These are phyloP conservation scores for Cantharis rustica DNA, from an alignment of 2,888 invertebrate species.

Conservation along the genomic window DNA sequence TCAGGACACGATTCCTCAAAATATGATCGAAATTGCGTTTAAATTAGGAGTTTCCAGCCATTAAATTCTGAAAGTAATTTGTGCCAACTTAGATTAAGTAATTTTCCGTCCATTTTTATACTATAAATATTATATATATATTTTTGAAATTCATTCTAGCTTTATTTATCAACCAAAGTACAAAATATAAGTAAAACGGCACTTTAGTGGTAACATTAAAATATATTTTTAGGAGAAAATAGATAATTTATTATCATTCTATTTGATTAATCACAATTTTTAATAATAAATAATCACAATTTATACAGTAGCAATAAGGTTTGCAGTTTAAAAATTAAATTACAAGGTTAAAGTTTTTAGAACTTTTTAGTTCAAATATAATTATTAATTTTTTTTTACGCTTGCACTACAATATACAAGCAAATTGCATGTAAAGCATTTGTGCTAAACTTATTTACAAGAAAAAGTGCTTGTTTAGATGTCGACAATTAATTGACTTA, in stretches of 20 bases:
- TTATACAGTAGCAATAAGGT: background rate
- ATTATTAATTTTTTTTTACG: background rate
- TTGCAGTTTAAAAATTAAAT: background rate
- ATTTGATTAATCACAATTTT: background rate
- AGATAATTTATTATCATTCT: background rate
- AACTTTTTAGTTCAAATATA: background rate
- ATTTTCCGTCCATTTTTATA: background rate
- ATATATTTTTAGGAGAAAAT: background rate
- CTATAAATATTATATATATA: background rate
- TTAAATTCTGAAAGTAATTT: slow-evolving; percentile 16
- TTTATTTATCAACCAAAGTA: background rate
- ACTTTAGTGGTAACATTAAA: background rate
- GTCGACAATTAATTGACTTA: background rate
- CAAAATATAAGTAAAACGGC: background rate
- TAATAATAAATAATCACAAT: background rate
- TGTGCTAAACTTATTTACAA: background rate
- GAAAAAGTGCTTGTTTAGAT: background rate
- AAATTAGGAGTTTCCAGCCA: slow-evolving; percentile 64
- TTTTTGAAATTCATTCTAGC: background rate
- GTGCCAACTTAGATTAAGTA: background rate
- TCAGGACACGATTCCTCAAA: slow-evolving; percentile 84
- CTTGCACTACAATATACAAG: background rate
- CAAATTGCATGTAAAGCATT: background rate
- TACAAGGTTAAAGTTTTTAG: background rate
- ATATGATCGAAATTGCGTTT: slow-evolving; percentile 87